Conservation (phyloP, 2,888 invertebrate species). For the Acrobasis suavella region DNA sequence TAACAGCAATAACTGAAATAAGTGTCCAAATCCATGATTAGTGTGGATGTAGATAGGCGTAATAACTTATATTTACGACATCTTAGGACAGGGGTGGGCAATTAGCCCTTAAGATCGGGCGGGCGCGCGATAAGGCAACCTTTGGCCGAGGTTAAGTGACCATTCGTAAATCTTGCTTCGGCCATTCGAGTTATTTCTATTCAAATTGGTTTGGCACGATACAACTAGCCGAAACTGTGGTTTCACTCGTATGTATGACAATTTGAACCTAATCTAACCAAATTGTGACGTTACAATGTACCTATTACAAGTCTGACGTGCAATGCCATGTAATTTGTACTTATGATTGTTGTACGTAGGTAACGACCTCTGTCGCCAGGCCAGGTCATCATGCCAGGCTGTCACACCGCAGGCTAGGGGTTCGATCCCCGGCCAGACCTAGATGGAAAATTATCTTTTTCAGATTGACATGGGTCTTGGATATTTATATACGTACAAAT, state of each 20-base stretch:
- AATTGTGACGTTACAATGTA: too few species aligned
- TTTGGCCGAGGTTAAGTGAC: constrained; percentile 21
- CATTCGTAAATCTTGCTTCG: constrained; percentile 12
- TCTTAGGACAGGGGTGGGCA: constrained; percentile 31
- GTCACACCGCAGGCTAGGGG: too few species aligned
- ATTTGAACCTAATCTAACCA: too few species aligned
- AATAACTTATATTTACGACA: constrained; percentile 36
- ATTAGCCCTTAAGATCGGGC: constrained; percentile 34
- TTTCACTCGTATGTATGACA: background rate
- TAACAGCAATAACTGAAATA: constrained; percentile 20
- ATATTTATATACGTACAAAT: too few species aligned
- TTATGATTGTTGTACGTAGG: too few species aligned
- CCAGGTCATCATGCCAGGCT: too few species aligned
- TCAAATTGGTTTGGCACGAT: constrained; percentile 2
- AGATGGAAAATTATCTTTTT: too few species aligned
- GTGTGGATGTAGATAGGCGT: constrained; percentile 29
- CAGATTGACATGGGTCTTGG: too few species aligned
- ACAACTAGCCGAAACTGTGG: background rate
- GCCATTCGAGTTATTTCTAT: background rate
- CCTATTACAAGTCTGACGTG: too few species aligned
- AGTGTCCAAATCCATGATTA: constrained; percentile 33
- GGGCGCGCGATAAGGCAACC: constrained; percentile 26
- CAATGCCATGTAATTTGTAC: too few species aligned
- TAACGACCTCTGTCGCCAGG: too few species aligned
- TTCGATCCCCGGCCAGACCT: too few species aligned